A percentile compares a stretch with the other conserved stretches of the same genome.
Conservation (phyloP, 2,888 invertebrate species). For the Capitulum mitella region DNA sequence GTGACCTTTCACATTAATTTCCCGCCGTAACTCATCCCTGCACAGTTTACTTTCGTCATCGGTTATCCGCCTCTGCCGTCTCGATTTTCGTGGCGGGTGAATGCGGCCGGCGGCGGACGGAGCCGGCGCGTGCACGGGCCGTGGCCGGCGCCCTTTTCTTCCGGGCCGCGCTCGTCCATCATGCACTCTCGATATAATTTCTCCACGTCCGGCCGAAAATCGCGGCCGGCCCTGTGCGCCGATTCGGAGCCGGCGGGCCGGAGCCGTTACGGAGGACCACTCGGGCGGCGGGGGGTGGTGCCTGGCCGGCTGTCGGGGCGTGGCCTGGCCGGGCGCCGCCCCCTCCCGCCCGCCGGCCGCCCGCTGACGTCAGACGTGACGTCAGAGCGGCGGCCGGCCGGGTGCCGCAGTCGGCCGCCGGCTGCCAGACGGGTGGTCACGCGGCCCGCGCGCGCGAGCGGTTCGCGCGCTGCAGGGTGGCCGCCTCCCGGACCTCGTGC, state of each 20-base stretch:
- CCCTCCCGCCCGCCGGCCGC: background rate
- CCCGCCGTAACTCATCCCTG: too few relatives aligned
- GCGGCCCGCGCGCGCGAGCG: too few relatives aligned
- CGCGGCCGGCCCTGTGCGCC: background rate
- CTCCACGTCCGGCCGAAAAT: background rate
- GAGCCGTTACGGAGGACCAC: background rate
- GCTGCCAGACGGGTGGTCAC: background rate
- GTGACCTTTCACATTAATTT: too few relatives aligned
- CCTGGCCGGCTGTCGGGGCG: background rate
- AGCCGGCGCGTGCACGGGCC: too few relatives aligned
- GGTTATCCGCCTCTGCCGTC: too few relatives aligned
- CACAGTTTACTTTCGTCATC: too few relatives aligned
- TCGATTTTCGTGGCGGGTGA: too few relatives aligned
- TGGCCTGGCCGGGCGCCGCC: constrained; percentile 2
- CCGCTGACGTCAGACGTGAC: constrained; percentile 11
- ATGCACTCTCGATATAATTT: constrained; percentile 11
- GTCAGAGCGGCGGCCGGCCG: background rate
- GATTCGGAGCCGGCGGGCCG: background rate
- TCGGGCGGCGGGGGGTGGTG: constrained; percentile 13
- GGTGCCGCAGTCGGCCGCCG: background rate
- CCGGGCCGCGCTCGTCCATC: background rate
- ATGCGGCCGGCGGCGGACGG: too few relatives aligned
- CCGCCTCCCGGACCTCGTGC: too few relatives aligned
- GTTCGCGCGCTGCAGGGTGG: too few relatives aligned
- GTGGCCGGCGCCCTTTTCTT: too few relatives aligned